Base-by-base conservation (phyloP, 1,140 invertebrate species). In the Saccostrea cuccullata region DNA sequence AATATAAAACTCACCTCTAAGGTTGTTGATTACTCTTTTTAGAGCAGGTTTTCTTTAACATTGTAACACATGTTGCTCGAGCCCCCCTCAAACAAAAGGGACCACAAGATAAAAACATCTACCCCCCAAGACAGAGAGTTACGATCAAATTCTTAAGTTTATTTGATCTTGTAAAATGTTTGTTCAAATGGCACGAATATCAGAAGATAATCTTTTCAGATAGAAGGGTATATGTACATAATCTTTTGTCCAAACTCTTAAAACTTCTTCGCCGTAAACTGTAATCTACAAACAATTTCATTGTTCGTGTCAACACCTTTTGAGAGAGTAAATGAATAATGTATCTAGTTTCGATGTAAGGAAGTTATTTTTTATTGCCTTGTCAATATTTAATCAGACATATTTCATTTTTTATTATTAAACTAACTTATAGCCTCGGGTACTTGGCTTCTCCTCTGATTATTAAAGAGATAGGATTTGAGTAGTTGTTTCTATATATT, bases 221-320 rank as follows among this genome's bases (percentile, higher is more conserved):
- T 77, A 77, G 30, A 20, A n/a, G 58, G 5, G 15, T 36, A 77
- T 77, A 11, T 30, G 11, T 77, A 30, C 26, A 36, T 77, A 77
- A 77, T 77, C 70, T 77, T 30, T 77, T 77, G 30, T 77, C 70
- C 23, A 77, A 77, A 77, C 70, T 77, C 70, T 77, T 26, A 36
- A 77, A 77, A 77, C 70, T 77, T 30, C 13, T 77, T 40, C 70
- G 9, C 70, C 70, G 26, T 77, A 15, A 77, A 36, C 5, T 13
- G 58, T 30, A 30, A 77, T 30, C 70, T 30, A 77, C 26, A 36
- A 36, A 64, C 58, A n/a, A 64, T 77, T 36, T 77, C 70, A 77
- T 77, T 77, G 70, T 77, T 77, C 15, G 70, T 77, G 23, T 77
- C 70, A 77, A 77, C 70, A 77, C 70, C 70, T 30, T 77, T 36